Base-by-base conservation (phyloP, 2,888 invertebrate species). In the Ferrisia virgata region DNA sequence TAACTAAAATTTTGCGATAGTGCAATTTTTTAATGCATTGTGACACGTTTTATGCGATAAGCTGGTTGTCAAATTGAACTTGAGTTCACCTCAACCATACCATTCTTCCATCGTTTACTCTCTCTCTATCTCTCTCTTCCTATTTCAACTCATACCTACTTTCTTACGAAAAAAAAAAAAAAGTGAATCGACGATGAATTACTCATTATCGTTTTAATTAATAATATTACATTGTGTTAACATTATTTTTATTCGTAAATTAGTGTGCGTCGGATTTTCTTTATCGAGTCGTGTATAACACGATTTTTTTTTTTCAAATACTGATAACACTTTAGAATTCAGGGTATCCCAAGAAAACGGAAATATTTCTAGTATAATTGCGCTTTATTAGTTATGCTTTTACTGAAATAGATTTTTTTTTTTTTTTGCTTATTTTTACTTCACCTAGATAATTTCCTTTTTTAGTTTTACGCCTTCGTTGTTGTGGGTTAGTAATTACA, bases 1-100 rank as follows among this genome's bases (percentile, higher is more conserved):
- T 82, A 82, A n/a, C n/a, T n/a, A 82, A 39, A 18, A 15, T 64
- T 72, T 33, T 72, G n/a, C 72, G 15, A 33, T 72, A 33, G 28
- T 72, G 72, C 40, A 79, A 79, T 39, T 79, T 79, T 36, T 40
- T 72, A 28, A 28, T 33, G 31, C 72, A 72, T 72, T n/a, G 72
- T 72, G 72, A 72, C 72, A 72, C 72, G 72, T 72, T 36, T 33
- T 6, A 72, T 0, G 33, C 72, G 72, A 72, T 72, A 72, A 72
- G 72, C 72, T 0, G 11, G n/a, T 18, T 13, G 58, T 64, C 58
- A 64, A 64, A 64, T 64, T 64, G 58, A 64, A 64, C 58, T 64
- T 64, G 58, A 28, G 11, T 64, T 64, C 58, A 64, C 58, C 58
- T 64, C 58, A 13, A 25, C 43, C n/a, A n/a, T n/a, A n/a, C n/a